Evolutionary conservation across 2,797 vertebrate genomes (phyloP), one percentile per base, ranked within the genome.

Genomic region (Scomberomorus guttatus): DNA sequence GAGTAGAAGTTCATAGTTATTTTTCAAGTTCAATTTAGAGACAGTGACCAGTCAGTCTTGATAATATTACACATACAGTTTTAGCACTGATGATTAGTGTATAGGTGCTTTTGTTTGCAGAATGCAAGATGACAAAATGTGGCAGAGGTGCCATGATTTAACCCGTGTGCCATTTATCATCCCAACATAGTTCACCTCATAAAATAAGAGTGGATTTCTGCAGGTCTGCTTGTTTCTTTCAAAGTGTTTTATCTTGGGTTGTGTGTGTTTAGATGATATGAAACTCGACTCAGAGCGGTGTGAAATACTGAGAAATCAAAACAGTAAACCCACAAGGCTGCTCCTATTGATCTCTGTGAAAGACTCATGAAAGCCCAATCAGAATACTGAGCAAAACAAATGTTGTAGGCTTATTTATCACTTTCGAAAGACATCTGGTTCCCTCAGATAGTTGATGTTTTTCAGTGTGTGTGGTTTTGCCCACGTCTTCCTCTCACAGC

Each of bases 401-500:
- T 51, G 39, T 20, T n/a, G 46, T 9, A 56, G n/a, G 18, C n/a
- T 29, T 34, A 27, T 51, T 32, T 65, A 6, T 8, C 15, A 5
- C 14, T 8, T 34, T n/a, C 11, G 3, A 44, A 27, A 68, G 24
- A 44, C 32, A 1, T 1, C 24, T 12, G 32, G 8, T 61, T 73
- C 52, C 27, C 37, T 80, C 60, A 56, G 11, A 37, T 6, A 24
- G 37, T 34, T 60, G 42, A n/a, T 69, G 78, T 81, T 81, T 73
- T 32, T 69, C 48, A 25, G 6, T 3, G 2, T 2, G 12, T 72
- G 79, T 56, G 82, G 76, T 77, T 84, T 74, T 56, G 44, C 81
- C 66, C 66, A 72, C 71, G 24, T 64, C 55, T 77, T 77, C 81
- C 75, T 76, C 25, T 76, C 59, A 44, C 1, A 10, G 0, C 20